Evolutionary conservation across 2,113 vertebrate genomes (phyloP).

Genomic region (Labeo catla): DNA sequence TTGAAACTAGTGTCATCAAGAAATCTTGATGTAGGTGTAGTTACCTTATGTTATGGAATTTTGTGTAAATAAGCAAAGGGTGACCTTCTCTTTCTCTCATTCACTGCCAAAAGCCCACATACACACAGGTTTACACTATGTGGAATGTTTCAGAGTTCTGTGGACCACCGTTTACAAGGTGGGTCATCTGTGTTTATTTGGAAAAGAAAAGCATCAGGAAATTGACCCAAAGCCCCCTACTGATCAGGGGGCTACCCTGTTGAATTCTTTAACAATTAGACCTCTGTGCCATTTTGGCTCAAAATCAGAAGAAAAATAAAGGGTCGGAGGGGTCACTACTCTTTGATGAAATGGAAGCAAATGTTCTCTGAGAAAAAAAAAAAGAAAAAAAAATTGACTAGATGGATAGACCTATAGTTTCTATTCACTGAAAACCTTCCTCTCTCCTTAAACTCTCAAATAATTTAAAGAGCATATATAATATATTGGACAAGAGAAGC

Average conservation of each 20-base stretch:
- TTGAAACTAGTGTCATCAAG: slow-evolving; percentile 75
- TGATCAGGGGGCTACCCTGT: slow-evolving; percentile 66
- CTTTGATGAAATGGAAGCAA: slow-evolving; percentile 10
- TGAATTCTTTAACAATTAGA: slow-evolving; percentile 70
- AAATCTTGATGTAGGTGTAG: slow-evolving; percentile 64
- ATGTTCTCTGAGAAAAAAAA: background rate
- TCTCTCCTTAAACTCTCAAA: background rate
- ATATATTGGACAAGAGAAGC: background rate
- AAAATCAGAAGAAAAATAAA: slow-evolving; percentile 24
- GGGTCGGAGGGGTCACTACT: background rate
- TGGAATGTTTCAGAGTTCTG: slow-evolving; percentile 70
- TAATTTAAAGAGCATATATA: background rate
- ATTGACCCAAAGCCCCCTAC: slow-evolving; percentile 71
- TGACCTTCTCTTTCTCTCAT: slow-evolving; percentile 61
- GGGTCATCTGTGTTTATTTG: slow-evolving; percentile 73
- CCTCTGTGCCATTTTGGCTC: slow-evolving; percentile 41
- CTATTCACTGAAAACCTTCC: background rate
- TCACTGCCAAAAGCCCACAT: background rate
- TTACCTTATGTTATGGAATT: slow-evolving; percentile 79
- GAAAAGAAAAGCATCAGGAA: slow-evolving; percentile 74
- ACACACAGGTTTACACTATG: slow-evolving; percentile 61
- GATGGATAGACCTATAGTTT: background rate
- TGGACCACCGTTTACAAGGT: slow-evolving; percentile 45
- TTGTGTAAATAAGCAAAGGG: slow-evolving; percentile 69
- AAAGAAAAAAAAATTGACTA: background rate